phyloP scores from a whole-genome alignment of 2,888 invertebrate genomes.

The Odontocolon sp. region DNA sequence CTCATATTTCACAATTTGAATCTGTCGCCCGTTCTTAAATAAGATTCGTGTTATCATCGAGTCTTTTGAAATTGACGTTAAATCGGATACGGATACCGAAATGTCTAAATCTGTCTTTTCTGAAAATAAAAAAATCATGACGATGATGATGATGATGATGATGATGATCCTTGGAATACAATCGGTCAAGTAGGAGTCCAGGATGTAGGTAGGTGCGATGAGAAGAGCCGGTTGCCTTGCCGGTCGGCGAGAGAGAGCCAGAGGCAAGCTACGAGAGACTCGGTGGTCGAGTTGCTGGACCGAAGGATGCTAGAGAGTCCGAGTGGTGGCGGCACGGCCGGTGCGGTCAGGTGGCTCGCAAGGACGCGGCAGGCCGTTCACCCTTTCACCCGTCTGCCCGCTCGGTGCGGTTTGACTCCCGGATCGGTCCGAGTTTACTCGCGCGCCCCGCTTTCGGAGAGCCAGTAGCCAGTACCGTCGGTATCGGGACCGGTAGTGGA shows the following conservation, averaged over 20 bases:
- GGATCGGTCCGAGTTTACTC: constrained; percentile 2
- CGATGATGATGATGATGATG: constrained; percentile 14
- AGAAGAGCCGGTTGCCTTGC: constrained; percentile 52
- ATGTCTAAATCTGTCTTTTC: no score
- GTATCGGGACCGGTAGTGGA: constrained; percentile 3
- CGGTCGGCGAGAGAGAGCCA: constrained; percentile 27
- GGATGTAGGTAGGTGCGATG: constrained; percentile 65
- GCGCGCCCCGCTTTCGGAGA: constrained; percentile 13
- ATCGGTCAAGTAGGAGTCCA: constrained; percentile 70
- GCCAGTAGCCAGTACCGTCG: background rate
- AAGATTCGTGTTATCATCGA: no score
- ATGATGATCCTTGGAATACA: constrained; percentile 48
- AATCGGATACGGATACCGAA: no score
- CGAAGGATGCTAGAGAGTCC: constrained; percentile 75
- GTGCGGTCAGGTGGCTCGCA: constrained; percentile 80
- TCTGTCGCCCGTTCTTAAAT: no score
- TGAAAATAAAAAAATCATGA: constrained; percentile 5
- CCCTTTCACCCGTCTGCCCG: constrained; percentile 63
- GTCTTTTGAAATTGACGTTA: no score
- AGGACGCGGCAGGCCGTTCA: constrained; percentile 81
- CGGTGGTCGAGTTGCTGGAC: constrained; percentile 48
- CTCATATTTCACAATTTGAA: no score
- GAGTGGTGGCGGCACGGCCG: constrained; percentile 78
- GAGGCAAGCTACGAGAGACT: constrained; percentile 22
- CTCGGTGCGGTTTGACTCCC: constrained; percentile 23